phyloP scores from a whole-genome alignment of 53 echinoderm and acorn worm genomes.

The Pentamera pediparva region DNA sequence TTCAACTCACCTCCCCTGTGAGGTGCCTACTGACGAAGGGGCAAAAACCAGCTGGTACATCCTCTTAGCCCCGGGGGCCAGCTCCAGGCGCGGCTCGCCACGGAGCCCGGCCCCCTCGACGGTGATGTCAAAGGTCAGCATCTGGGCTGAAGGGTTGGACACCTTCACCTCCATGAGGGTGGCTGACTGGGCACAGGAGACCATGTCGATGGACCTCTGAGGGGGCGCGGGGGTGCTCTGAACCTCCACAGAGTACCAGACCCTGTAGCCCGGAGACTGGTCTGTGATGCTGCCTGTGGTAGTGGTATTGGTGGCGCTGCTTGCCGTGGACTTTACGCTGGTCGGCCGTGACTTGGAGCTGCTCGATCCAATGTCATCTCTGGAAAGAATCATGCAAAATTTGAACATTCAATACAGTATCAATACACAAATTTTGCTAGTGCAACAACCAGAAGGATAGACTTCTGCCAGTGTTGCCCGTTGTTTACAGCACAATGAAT shows the following conservation, averaged over 20 bases:
- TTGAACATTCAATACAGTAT: too few relatives aligned
- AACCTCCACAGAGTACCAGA: slow-evolving; percentile 91
- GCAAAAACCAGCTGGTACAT: slow-evolving; percentile 85
- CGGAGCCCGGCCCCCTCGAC: slow-evolving; percentile 83
- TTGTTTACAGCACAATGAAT: too few relatives aligned
- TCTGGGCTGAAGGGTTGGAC: slow-evolving; percentile 68
- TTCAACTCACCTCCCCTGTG: slow-evolving; percentile 64
- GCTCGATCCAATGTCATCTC: not conserved
- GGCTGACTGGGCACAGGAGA: slow-evolving; percentile 87
- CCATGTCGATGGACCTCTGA: slow-evolving; percentile 57
- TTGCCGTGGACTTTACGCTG: slow-evolving; percentile 64
- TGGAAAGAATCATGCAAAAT: too few relatives aligned
- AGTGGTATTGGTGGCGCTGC: slow-evolving; percentile 43
- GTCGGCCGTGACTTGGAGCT: slow-evolving; percentile 37
- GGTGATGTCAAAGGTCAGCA: slow-evolving; percentile 63
- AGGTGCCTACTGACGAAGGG: slow-evolving; percentile 73
- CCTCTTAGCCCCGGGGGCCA: slow-evolving; percentile 77
- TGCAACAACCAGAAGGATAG: too few relatives aligned
- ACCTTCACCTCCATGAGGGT: slow-evolving; percentile 89
- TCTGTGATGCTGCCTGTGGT: slow-evolving; percentile 26
- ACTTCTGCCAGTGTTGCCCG: too few relatives aligned
- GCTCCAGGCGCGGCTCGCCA: slow-evolving; percentile 53
- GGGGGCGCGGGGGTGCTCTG: slow-evolving; percentile 58
- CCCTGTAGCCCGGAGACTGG: slow-evolving; percentile 63
- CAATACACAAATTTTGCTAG: too few relatives aligned